Evolutionary conservation across 2,113 vertebrate genomes (phyloP).

Genomic region (Bujurquina vittata): DNA sequence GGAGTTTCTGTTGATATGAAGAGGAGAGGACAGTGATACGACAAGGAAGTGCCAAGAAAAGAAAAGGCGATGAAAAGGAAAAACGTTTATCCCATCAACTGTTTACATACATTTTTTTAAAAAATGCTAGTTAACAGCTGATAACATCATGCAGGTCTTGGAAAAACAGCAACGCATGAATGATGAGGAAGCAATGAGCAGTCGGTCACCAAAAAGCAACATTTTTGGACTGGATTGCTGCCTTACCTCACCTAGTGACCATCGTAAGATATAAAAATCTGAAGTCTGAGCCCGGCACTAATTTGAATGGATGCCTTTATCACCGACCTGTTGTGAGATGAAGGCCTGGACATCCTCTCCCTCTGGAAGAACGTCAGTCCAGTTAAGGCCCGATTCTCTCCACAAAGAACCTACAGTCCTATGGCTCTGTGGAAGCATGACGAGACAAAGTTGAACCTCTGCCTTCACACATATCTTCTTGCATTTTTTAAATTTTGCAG

Average conservation of each 20-base stretch:
- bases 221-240: background rate
- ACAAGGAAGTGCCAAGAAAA: background rate
- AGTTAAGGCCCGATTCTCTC: constrained; percentile 91
- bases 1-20: constrained; percentile 85
- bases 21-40: background rate
- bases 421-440: constrained; percentile 88
- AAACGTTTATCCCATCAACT: too few species aligned
- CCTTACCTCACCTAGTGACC: background rate
- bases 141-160: background rate
- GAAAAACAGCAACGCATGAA: background rate
- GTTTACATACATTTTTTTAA: background rate
- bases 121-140: background rate
- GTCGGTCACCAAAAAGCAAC: too few species aligned
- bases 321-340: constrained; percentile 88
- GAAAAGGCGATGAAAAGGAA: background rate
- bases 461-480: background rate
- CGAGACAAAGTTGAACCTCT: constrained; percentile 18
- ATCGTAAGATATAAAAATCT: background rate
- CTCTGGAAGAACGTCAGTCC: constrained; percentile 90
- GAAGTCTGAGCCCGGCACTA: background rate
- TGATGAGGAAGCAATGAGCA: background rate
- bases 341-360: constrained; percentile 91
- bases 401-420: constrained; percentile 94
- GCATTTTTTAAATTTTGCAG: background rate
- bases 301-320: background rate